Evolutionary conservation across 2,113 vertebrate genomes (phyloP).

Genomic region (Xiphias gladius): DNA sequence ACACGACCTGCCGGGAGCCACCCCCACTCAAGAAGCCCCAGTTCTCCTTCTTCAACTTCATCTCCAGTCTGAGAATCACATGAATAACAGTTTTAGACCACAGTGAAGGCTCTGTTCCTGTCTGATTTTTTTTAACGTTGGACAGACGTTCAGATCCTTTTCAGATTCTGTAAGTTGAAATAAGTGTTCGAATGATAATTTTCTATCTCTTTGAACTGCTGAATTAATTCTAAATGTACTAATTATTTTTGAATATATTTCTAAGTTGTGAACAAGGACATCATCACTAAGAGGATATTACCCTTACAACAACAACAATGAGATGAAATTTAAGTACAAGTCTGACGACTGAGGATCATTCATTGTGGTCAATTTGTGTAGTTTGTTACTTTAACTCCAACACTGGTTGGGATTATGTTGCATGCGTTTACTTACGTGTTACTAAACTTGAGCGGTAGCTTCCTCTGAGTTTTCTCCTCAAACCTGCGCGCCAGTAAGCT

Average conservation of each 20-base stretch:
- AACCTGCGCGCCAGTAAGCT: slow-evolving; percentile 93
- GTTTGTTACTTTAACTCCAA: not conserved
- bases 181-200: too few species aligned
- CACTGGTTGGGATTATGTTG: not conserved
- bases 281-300: not conserved
- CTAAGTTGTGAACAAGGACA: not conserved
- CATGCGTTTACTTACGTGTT: slow-evolving; percentile 90
- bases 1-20: slow-evolving; percentile 93
- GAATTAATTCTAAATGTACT: not conserved
- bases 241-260: not conserved
- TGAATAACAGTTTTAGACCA: not conserved
- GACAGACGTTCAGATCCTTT: too few species aligned
- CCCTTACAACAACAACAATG: not conserved
- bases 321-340: not conserved
- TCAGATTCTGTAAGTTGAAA: too few species aligned
- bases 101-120: not conserved
- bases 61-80: slow-evolving; percentile 88
- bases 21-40: slow-evolving; percentile 95
- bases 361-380: not conserved
- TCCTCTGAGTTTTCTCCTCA: slow-evolving; percentile 94
- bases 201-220: not conserved
- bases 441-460: slow-evolving; percentile 95
- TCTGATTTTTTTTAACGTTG: too few species aligned
- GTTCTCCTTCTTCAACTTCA: slow-evolving; percentile 98
- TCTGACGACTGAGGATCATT: not conserved